These are phyloP conservation scores for Matsumurasca onukii DNA, from an alignment of 1,140 invertebrate genomes.

Conservation along the genomic window DNA sequence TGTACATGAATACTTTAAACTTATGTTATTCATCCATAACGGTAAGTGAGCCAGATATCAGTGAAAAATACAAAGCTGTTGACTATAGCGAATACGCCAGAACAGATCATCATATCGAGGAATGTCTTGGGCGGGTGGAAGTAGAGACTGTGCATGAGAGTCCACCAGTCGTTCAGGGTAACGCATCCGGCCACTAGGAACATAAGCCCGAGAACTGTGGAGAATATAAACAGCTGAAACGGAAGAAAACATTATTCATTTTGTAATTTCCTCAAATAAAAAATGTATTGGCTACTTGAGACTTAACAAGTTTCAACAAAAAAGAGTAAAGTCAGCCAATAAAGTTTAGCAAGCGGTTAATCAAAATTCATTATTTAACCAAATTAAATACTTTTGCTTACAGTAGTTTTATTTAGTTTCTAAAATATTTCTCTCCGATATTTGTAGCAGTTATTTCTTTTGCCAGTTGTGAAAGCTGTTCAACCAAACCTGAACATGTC, in stretches of 20 bases:
- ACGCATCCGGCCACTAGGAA: conserved; percentile 63
- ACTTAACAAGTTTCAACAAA: too few relatives aligned
- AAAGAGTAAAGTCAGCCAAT: too few relatives aligned
- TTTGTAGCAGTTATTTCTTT: too few relatives aligned
- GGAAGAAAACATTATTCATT: conserved; percentile 39
- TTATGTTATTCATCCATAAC: conserved; percentile 40
- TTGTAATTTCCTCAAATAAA: too few relatives aligned
- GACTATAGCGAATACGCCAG: conserved; percentile 56
- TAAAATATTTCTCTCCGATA: too few relatives aligned
- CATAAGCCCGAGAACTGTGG: conserved; percentile 58
- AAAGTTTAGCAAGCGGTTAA: too few relatives aligned
- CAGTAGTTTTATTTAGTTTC: too few relatives aligned
- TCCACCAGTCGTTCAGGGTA: conserved; percentile 60
- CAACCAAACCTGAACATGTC: too few relatives aligned
- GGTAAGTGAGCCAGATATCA: conserved; percentile 56
- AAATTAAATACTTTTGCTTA: too few relatives aligned
- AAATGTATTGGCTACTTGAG: too few relatives aligned
- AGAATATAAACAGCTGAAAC: conserved; percentile 58
- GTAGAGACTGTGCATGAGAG: conserved; percentile 51
- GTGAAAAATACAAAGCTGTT: conserved; percentile 53
- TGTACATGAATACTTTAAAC: not conserved
- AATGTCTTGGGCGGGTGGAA: conserved; percentile 57
- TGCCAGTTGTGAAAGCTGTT: too few relatives aligned
- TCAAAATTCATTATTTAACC: too few relatives aligned
- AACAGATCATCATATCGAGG: conserved; percentile 59